Evolutionary conservation across 2,888 invertebrate species (phyloP).

Genomic region (Tanypteryx hageni): DNA sequence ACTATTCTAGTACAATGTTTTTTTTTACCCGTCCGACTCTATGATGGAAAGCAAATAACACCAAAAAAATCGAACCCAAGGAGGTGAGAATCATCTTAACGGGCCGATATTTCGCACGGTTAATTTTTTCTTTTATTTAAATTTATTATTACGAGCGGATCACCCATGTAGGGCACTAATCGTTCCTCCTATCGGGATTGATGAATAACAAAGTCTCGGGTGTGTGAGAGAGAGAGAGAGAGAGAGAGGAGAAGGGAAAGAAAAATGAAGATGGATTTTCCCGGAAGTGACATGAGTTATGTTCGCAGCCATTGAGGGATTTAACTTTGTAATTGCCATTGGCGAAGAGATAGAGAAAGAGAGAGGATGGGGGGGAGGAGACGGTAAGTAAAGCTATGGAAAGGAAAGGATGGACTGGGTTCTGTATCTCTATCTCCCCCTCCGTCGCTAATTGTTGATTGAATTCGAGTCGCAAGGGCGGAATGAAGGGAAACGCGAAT

Average conservation of each 20-base stretch:
- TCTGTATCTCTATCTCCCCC: not conserved
- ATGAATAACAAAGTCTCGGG: no score
- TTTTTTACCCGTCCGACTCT: no score
- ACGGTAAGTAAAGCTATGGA: not conserved
- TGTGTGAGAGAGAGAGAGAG: no score
- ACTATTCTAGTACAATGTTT: no score
- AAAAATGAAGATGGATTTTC: not conserved
- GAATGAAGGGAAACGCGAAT: not conserved
- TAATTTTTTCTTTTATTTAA: no score
- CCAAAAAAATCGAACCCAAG: no score
- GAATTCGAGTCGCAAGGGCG: not conserved
- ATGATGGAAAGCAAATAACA: no score
- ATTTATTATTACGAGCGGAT: no score
- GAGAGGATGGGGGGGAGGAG: not conserved
- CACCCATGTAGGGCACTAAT: no score
- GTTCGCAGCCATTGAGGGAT: not conserved
- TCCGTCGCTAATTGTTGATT: not conserved
- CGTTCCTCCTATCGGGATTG: no score
- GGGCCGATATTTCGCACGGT: no score
- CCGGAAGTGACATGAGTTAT: conserved; percentile 34
- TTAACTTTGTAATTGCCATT: conserved; percentile 21
- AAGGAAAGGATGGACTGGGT: not conserved
- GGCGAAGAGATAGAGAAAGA: not conserved
- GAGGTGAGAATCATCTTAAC: no score
- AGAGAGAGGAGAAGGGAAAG: not conserved